Percentiles rank a stretch among this genome's conserved stretches.
Evolutionary conservation across 2,797 vertebrate species (phyloP).

Genomic region (Lagorchestes hirsutus): DNA sequence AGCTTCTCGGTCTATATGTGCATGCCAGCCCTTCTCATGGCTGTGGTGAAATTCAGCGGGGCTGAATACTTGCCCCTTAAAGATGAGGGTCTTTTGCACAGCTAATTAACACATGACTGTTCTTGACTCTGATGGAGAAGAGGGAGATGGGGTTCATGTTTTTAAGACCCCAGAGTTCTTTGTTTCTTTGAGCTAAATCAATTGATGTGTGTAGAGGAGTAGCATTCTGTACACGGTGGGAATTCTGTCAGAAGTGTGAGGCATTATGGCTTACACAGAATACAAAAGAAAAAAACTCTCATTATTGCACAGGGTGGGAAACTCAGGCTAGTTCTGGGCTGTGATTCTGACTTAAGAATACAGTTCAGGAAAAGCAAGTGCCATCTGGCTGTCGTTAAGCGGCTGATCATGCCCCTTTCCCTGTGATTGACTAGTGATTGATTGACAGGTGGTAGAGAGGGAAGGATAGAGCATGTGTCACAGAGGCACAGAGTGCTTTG

Average conservation of each 20-base stretch:
- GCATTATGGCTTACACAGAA: slow-evolving; percentile 72
- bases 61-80: slow-evolving; percentile 33
- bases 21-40: slow-evolving; percentile 69
- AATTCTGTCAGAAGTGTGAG: slow-evolving; percentile 71
- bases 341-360: slow-evolving; percentile 75
- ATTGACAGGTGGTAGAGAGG: slow-evolving; percentile 82
- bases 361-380: slow-evolving; percentile 82
- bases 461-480: slow-evolving; percentile 39
- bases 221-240: slow-evolving; percentile 66
- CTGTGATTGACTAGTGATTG: slow-evolving; percentile 83
- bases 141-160: neutral
- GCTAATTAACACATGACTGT: slow-evolving; percentile 69
- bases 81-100: slow-evolving; percentile 58
- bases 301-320: slow-evolving; percentile 71
- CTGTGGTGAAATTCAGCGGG: slow-evolving; percentile 41
- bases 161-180: slow-evolving; percentile 67
- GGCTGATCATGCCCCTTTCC: slow-evolving; percentile 70
- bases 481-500: slow-evolving; percentile 42
- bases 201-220: slow-evolving; percentile 10
- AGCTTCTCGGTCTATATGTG: slow-evolving; percentile 44
- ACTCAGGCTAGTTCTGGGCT: slow-evolving; percentile 73
- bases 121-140: slow-evolving; percentile 33
- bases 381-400: slow-evolving; percentile 83
- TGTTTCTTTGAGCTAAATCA: slow-evolving; percentile 47
- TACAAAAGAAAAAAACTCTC: slow-evolving; percentile 77